Evolutionary conservation across 2,888 invertebrate species (phyloP).

Genomic region (Chrysotoxum bicinctum): DNA sequence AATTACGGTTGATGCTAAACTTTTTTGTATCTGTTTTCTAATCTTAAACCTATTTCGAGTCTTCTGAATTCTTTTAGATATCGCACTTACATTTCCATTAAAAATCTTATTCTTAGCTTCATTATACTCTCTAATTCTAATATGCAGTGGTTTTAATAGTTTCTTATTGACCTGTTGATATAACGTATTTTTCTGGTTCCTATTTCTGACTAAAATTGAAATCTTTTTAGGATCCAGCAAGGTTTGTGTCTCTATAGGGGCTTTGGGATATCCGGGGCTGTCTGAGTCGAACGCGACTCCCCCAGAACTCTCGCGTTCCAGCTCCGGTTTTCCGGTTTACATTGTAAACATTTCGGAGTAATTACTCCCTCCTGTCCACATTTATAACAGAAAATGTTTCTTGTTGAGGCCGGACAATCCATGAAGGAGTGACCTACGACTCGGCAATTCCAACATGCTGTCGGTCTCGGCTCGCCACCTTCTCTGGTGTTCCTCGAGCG

Average conservation of each 20-base stretch:
- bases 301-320: background rate
- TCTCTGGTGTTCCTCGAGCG: background rate
- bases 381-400: too few species aligned
- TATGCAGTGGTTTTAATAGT: background rate
- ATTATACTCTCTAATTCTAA: constrained; percentile 1
- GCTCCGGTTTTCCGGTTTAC: background rate
- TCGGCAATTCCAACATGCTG: background rate
- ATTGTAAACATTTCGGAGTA: background rate
- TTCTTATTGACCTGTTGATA: background rate
- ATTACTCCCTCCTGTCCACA: constrained; percentile 1
- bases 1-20: background rate
- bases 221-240: background rate
- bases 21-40: background rate
- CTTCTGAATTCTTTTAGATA: background rate
- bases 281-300: constrained; percentile 11
- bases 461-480: too few species aligned
- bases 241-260: background rate
- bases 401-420: background rate
- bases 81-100: background rate
- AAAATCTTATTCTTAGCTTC: constrained; percentile 2
- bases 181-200: background rate
- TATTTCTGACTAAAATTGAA: background rate
- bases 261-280: too few species aligned
- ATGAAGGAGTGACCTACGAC: background rate
- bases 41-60: background rate